These are phyloP conservation scores for Andrena trimmerana DNA, from an alignment of 2,888 invertebrate genomes.

Conservation along the genomic window DNA sequence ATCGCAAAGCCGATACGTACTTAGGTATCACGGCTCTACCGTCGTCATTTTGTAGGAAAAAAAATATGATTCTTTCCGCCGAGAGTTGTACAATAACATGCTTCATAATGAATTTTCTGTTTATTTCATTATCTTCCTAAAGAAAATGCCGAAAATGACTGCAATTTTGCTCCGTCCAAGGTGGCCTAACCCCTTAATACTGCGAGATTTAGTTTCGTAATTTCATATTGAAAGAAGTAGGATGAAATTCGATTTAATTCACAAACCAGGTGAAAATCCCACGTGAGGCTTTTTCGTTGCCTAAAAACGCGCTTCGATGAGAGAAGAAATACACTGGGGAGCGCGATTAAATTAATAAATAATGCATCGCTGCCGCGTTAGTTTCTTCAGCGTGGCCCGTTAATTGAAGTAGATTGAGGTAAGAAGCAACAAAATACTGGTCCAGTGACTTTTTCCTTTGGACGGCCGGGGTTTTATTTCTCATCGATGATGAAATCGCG, in stretches of 20 bases:
- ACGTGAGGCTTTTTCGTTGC: not conserved
- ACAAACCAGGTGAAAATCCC: not conserved
- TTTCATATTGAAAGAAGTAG: too few relatives aligned
- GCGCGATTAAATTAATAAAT: constrained; percentile 10
- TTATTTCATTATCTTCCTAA: too few relatives aligned
- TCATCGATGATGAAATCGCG: not conserved
- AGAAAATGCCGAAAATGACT: too few relatives aligned
- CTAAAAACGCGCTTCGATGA: not conserved
- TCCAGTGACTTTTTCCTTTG: not conserved
- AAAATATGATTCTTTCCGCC: too few relatives aligned
- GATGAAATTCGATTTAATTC: not conserved
- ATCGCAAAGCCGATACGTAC: too few relatives aligned
- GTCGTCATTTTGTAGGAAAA: too few relatives aligned
- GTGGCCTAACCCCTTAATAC: too few relatives aligned
- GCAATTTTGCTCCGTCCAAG: too few relatives aligned
- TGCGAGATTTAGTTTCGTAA: too few relatives aligned
- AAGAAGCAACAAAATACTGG: constrained; percentile 9
- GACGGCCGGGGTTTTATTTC: not conserved
- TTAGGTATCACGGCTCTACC: too few relatives aligned
- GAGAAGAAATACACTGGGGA: constrained; percentile 5
- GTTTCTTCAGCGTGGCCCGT: not conserved
- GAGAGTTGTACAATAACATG: too few relatives aligned
- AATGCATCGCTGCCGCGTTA: constrained; percentile 8
- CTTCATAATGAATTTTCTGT: too few relatives aligned
- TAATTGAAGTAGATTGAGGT: constrained; percentile 17